Base-by-base conservation (phyloP, 2,113 vertebrate genomes). In the Cinclus cinclus region DNA sequence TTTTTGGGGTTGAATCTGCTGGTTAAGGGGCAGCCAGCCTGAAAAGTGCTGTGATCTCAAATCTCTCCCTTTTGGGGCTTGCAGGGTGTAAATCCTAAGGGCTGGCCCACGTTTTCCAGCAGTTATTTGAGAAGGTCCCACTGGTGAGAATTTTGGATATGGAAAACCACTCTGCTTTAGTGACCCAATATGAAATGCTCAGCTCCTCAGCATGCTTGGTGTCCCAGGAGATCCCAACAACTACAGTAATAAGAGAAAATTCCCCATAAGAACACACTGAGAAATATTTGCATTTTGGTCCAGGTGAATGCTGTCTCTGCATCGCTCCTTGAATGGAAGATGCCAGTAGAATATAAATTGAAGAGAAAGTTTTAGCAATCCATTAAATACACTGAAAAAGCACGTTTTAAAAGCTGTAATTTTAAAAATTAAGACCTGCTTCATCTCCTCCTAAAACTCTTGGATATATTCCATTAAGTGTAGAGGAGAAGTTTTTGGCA, bases 171-270 rank as follows among this genome's bases (percentile, higher is more conserved):
- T 25, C 53, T 58, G 75, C 10, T 86, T 53, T 35, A 47, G 23
- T 8, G 46, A 50, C 6, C 6, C 2, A 42, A 7, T 11, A 2
- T 1, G 60, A 46, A 52, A 3, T 1, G 41, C 49, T 60, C 46
- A 19, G 42, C 25, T 2, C 28, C 63, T 83, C 15, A 18, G 44
- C 9, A 2, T 3, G 15, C 11, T 44, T 20, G n/a, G 13, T 5
- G 11, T 31, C 49, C n/a, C 33, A 30, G 28, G 64, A 81, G 65
- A 59, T 4, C 13, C 17, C 67, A 33, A n/a, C 15, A 31, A 9
- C 37, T 17, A 3, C n/a, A 9, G 18, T 4, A 19, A 37, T 2
- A 37, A n/a, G 35, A 64, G 5, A 13, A 58, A 20, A 55, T 37
- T 50, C 41, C 41, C 30, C 19, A 2, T 2, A 10, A n/a, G 23